Evolutionary conservation across 2,113 vertebrate species (phyloP).

Genomic region (Tachuris rubrigastra): DNA sequence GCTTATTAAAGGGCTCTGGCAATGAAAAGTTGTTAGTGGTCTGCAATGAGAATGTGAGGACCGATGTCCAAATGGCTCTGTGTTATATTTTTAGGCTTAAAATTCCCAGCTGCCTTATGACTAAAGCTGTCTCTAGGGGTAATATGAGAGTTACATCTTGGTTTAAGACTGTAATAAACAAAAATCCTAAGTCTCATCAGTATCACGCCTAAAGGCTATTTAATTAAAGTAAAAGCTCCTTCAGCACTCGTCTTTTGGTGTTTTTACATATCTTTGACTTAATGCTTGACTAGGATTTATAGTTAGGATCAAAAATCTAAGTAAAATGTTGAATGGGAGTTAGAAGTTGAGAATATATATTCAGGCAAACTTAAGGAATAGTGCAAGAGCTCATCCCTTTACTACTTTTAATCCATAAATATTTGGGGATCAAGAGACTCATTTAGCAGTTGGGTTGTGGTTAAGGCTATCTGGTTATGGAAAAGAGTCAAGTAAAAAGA

Average conservation of each 20-base stretch:
- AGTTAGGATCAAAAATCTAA: background rate
- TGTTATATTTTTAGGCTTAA: background rate
- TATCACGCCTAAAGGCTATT: background rate
- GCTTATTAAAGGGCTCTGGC: background rate
- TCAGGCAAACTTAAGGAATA: background rate
- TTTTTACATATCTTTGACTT: background rate
- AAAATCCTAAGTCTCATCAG: background rate
- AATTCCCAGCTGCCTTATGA: background rate
- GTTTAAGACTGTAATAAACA: background rate
- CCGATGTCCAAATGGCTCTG: background rate
- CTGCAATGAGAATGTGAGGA: background rate
- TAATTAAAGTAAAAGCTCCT: background rate
- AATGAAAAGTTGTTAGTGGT: fast-evolving
- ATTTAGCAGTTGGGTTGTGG: background rate
- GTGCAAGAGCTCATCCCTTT: background rate
- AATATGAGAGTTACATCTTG: background rate
- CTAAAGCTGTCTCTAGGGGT: background rate
- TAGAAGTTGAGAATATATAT: background rate
- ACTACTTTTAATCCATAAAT: background rate
- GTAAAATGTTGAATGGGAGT: background rate
- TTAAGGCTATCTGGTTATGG: background rate
- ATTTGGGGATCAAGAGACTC: background rate
- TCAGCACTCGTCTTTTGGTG: background rate
- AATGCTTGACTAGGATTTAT: background rate
- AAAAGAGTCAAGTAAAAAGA: background rate